These are phyloP conservation scores for Orchestes rusci DNA, from an alignment of 2,888 invertebrate species.

Conservation along the genomic window DNA sequence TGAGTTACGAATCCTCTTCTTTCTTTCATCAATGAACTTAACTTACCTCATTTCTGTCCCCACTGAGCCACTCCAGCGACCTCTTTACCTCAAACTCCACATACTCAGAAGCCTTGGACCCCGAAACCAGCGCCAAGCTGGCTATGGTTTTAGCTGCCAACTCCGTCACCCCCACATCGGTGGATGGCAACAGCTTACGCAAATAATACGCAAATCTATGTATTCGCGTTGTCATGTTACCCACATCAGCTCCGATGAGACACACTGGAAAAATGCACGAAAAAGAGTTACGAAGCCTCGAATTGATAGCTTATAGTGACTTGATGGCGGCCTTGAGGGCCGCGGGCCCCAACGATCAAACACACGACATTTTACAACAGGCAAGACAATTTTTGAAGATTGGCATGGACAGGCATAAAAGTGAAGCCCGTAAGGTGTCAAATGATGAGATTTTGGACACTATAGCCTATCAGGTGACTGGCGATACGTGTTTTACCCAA, in stretches of 20 bases:
- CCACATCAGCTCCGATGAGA: conserved; percentile 87
- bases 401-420: no score
- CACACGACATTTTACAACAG: no score
- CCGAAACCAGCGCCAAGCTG: conserved; percentile 82
- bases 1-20: no score
- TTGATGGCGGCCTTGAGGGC: no score
- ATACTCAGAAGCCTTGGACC: conserved; percentile 91
- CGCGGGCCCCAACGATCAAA: no score
- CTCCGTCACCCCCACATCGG: conserved; percentile 91
- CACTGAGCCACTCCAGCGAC: conserved; percentile 91
- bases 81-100: conserved; percentile 97
- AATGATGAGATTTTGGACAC: no score
- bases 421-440: no score
- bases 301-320: no score
- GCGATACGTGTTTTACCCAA: no score
- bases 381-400: no score
- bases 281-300: no score
- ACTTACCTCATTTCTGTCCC: conserved; percentile 73
- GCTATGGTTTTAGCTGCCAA: conserved; percentile 93
- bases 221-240: conserved; percentile 82
- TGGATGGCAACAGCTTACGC: conserved; percentile 81
- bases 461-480: no score
- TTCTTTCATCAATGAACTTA: background rate
- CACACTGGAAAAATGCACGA: conserved; percentile 64
- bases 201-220: conserved; percentile 91